phyloP scores from a whole-genome alignment of 2,113 vertebrate species.

The Polyodon spathula region DNA sequence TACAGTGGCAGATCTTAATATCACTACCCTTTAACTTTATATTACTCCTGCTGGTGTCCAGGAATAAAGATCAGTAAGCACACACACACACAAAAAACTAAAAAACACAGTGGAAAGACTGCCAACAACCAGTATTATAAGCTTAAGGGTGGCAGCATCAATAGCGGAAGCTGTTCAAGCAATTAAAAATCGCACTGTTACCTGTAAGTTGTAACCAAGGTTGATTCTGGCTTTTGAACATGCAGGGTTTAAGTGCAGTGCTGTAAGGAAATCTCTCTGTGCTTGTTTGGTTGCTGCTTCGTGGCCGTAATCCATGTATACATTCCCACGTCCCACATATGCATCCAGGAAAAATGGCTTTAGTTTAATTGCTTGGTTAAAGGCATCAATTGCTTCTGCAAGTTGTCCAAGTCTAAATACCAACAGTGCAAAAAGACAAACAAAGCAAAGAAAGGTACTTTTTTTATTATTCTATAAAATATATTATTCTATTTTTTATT shows the following conservation, averaged over 20 bases:
- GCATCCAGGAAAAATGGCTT: conserved; percentile 49
- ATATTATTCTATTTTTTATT: no score
- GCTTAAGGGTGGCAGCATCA: no score
- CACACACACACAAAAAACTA: no score
- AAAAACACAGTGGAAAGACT: no score
- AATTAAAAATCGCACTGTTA: conserved; percentile 21
- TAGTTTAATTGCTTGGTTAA: conserved; percentile 46
- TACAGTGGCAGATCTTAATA: no score
- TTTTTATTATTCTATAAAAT: no score
- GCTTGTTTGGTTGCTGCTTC: conserved; percentile 36
- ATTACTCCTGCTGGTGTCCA: no score
- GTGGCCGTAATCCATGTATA: conserved; percentile 50
- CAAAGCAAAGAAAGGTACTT: fast-evolving
- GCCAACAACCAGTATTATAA: no score
- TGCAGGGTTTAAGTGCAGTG: conserved; percentile 47
- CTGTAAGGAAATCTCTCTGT: conserved; percentile 57
- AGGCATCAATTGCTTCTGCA: conserved; percentile 52
- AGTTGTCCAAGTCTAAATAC: conserved; percentile 51
- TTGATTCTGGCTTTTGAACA: conserved; percentile 52
- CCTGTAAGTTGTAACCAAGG: conserved; percentile 62
- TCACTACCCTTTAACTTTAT: no score
- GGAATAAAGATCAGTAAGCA: no score
- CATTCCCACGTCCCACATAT: conserved; percentile 54
- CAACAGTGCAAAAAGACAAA: not conserved
- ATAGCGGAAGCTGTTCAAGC: no score